Conservation (phyloP, 2,113 vertebrate species). For the Lagopus muta region DNA sequence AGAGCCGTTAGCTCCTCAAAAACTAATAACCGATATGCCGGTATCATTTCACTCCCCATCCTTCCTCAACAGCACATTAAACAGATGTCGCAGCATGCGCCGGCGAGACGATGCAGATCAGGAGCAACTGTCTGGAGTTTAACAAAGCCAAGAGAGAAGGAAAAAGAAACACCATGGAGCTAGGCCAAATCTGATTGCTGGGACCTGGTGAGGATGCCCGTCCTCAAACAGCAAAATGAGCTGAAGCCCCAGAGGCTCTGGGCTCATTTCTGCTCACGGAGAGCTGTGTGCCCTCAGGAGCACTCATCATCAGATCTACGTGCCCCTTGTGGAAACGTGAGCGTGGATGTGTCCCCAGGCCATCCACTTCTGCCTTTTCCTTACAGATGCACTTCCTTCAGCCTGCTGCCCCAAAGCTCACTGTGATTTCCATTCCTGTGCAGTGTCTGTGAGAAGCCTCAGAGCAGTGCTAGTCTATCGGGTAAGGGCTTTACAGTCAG, state of each 20-base stretch:
- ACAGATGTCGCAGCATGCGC: not conserved
- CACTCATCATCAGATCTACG: not conserved
- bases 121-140: not conserved
- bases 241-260: not conserved
- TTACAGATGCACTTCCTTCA: not conserved
- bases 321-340: fast-evolving
- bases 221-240: not conserved
- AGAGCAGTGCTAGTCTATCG: not conserved
- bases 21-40: not conserved
- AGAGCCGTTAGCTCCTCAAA: not conserved
- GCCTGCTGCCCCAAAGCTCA: not conserved
- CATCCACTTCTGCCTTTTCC: not conserved
- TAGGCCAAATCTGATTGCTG: not conserved
- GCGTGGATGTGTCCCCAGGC: fast-evolving
- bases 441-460: not conserved
- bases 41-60: not conserved
- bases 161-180: not conserved
- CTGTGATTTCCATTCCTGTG: not conserved
- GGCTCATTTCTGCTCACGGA: not conserved
- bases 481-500: not conserved
- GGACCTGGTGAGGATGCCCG: not conserved
- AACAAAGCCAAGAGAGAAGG: not conserved
- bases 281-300: fast-evolving
- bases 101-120: not conserved
- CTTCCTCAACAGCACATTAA: not conserved